Evolutionary conservation across 2,888 invertebrate genomes (phyloP).

Genomic region (Invenusta paracnida): DNA sequence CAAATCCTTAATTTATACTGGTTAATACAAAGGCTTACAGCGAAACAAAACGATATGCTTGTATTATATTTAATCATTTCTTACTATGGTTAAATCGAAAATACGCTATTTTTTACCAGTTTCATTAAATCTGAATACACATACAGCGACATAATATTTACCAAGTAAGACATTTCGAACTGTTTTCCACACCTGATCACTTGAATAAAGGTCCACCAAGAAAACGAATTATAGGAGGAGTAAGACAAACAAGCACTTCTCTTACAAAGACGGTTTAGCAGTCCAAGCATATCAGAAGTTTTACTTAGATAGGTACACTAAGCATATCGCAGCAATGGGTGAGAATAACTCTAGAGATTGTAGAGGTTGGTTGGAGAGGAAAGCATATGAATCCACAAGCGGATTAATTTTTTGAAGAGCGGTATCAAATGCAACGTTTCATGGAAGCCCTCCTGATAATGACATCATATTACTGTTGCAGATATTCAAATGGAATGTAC

Average conservation of each 20-base stretch:
- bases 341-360: conserved; percentile 1
- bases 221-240: neutral
- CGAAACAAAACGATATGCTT: too few species aligned
- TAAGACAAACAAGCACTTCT: neutral
- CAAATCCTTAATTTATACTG: too few species aligned
- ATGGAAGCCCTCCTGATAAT: neutral
- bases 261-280: neutral
- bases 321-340: conserved; percentile 11
- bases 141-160: neutral
- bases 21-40: too few species aligned
- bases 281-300: neutral
- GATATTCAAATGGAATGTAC: neutral
- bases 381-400: neutral
- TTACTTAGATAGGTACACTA: conserved; percentile 1
- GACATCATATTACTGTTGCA: neutral
- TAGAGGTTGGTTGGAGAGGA: neutral
- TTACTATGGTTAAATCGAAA: too few species aligned
- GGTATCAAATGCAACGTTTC: neutral
- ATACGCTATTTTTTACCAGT: too few species aligned
- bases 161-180: too few species aligned
- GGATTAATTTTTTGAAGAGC: neutral
- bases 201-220: neutral
- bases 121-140: neutral
- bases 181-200: too few species aligned
- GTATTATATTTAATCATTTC: too few species aligned